A percentile compares a stretch with the other conserved stretches of the same genome.
Conservation (phyloP, 2,113 vertebrate species). For the Callorhinus ursinus region DNA sequence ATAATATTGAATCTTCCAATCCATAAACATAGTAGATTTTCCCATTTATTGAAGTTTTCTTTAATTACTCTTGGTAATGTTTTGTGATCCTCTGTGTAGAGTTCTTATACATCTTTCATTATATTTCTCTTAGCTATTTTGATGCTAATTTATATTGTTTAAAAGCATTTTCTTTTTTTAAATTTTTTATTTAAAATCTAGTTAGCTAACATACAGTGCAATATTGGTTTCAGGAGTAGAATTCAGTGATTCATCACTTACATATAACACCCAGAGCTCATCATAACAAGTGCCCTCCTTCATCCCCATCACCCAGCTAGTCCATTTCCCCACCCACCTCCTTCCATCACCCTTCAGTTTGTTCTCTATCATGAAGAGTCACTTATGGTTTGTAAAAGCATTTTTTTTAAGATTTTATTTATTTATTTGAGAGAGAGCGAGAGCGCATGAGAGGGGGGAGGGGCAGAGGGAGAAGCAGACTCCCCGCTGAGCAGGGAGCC, state of each 20-base stretch:
- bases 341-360: background rate
- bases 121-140: background rate
- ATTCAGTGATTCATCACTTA: too few relatives aligned
- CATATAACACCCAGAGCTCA: too few relatives aligned
- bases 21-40: background rate
- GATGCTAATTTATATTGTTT: background rate
- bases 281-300: too few relatives aligned
- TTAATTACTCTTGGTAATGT: background rate
- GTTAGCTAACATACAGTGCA: background rate
- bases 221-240: background rate
- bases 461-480: too few relatives aligned
- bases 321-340: too few relatives aligned
- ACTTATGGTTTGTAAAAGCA: background rate
- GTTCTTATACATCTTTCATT: background rate
- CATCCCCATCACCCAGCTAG: too few relatives aligned
- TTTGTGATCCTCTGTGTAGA: background rate
- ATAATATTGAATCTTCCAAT: background rate
- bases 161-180: background rate
- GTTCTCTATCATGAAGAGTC: background rate
- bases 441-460: too few relatives aligned
- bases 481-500: too few relatives aligned
- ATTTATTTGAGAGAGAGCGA: too few relatives aligned
- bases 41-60: background rate
- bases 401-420: background rate
- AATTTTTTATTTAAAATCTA: background rate